Percentiles rank a stretch among this genome's conserved stretches.
Evolutionary conservation across 2,113 vertebrate species (phyloP).

Genomic region (Blennius ocellaris): DNA sequence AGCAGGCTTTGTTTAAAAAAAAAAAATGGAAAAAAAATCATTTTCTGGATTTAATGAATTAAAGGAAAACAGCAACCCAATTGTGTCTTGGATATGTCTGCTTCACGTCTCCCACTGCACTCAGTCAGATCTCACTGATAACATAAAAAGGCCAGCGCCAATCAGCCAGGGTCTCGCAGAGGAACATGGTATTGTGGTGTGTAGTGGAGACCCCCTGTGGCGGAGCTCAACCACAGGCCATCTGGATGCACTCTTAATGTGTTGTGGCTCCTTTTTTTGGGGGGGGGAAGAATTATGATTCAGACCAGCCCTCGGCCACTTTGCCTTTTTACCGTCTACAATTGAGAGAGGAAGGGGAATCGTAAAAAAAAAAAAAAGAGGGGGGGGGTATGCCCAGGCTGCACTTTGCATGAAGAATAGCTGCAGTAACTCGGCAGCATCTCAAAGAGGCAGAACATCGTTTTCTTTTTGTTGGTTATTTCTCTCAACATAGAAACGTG

Average conservation of each 20-base stretch:
- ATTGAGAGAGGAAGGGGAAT: neutral
- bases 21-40: conserved; percentile 37
- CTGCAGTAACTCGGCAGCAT: conserved; percentile 13
- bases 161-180: conserved; percentile 18
- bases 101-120: conserved; percentile 13
- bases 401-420: conserved; percentile 32
- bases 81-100: conserved; percentile 55
- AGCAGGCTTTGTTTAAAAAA: conserved; percentile 75
- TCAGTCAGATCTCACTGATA: conserved; percentile 17
- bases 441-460: too few species aligned
- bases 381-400: neutral
- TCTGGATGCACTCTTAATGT: conserved; percentile 48
- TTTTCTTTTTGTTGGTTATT: too few species aligned
- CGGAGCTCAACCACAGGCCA: conserved; percentile 60
- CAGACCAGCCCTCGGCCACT: conserved; percentile 16
- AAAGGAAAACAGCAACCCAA: conserved; percentile 75
- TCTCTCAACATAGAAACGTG: too few species aligned
- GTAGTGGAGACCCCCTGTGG: conserved; percentile 72
- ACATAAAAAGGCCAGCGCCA: conserved; percentile 6
- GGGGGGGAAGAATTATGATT: conserved; percentile 22
- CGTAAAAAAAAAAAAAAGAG: neutral
- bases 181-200: conserved; percentile 42
- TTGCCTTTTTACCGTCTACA: neutral
- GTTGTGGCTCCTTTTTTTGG: neutral
- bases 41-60: conserved; percentile 75